Conservation (phyloP, 2,113 vertebrate species). For the Mirounga angustirostris region DNA sequence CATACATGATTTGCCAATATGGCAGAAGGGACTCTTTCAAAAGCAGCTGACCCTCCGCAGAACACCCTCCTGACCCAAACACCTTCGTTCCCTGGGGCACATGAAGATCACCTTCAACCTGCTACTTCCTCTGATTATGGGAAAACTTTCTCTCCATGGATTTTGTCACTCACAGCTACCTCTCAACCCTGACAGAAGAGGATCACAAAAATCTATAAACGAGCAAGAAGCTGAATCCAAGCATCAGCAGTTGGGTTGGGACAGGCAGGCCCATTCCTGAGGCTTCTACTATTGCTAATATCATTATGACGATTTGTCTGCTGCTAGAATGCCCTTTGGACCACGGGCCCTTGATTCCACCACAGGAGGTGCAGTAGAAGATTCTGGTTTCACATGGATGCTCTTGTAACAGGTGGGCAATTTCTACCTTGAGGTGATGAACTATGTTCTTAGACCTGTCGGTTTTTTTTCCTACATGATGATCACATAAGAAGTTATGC, state of each 20-base stretch:
- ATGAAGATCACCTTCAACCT: background rate
- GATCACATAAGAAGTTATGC: background rate
- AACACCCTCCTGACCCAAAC: background rate
- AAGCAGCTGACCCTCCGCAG: background rate
- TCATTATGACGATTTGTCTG: background rate
- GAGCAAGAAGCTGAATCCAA: background rate
- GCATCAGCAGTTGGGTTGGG: no score
- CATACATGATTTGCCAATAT: background rate
- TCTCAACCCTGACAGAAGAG: background rate
- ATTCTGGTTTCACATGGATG: background rate
- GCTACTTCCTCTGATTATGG: background rate
- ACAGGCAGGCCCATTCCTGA: background rate
- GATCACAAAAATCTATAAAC: background rate
- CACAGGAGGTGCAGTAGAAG: background rate
- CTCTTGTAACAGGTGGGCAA: background rate
- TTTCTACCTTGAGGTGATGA: background rate
- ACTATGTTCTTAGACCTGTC: background rate
- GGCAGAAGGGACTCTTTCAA: background rate
- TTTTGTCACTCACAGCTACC: background rate
- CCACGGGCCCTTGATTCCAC: rapidly evolving
- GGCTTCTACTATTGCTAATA: background rate
- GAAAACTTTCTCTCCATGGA: rapidly evolving
- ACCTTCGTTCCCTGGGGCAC: rapidly evolving
- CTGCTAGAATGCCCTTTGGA: background rate
- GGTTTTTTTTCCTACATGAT: background rate